A percentile compares a stretch with the other conserved stretches of the same genome.
phyloP scores from a whole-genome alignment of 2,888 invertebrate genomes.

The Platycheirus albimanus region DNA sequence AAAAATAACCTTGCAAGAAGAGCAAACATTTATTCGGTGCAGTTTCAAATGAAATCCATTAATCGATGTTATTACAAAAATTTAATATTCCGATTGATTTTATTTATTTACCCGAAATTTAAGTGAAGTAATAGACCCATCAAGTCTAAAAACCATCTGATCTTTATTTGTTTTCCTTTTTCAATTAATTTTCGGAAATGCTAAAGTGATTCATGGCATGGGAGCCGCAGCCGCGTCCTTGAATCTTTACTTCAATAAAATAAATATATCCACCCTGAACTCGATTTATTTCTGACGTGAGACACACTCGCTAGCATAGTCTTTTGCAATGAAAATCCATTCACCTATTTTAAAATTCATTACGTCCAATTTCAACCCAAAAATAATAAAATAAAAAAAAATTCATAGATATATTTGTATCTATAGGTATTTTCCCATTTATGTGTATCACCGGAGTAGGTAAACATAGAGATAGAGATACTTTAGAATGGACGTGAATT shows the following conservation, averaged over 20 bases:
- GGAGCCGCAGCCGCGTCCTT: constrained; percentile 65
- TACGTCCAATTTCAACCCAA: constrained; percentile 43
- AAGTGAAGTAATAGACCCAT: constrained; percentile 45
- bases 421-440: too few species aligned
- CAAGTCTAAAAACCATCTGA: constrained; percentile 41
- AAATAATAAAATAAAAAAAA: constrained; percentile 22
- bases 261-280: constrained; percentile 25
- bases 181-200: constrained; percentile 53
- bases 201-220: constrained; percentile 48
- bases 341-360: constrained; percentile 70
- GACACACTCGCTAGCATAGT: constrained; percentile 56
- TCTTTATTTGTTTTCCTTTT: constrained; percentile 57
- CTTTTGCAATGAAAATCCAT: constrained; percentile 40
- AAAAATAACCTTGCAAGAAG: neutral
- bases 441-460: constrained; percentile 26
- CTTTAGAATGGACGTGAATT: constrained; percentile 60
- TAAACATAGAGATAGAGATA: neutral
- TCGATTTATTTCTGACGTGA: constrained; percentile 53
- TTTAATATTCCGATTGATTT: constrained; percentile 11
- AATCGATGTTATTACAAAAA: constrained; percentile 59
- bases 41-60: constrained; percentile 46
- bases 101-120: constrained; percentile 12
- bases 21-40: constrained; percentile 20
- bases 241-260: constrained; percentile 39
- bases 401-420: neutral